Evolutionary conservation across 2,113 vertebrate genomes (phyloP), one percentile per base, ranked within the genome.

Genomic region (Rana temporaria): DNA sequence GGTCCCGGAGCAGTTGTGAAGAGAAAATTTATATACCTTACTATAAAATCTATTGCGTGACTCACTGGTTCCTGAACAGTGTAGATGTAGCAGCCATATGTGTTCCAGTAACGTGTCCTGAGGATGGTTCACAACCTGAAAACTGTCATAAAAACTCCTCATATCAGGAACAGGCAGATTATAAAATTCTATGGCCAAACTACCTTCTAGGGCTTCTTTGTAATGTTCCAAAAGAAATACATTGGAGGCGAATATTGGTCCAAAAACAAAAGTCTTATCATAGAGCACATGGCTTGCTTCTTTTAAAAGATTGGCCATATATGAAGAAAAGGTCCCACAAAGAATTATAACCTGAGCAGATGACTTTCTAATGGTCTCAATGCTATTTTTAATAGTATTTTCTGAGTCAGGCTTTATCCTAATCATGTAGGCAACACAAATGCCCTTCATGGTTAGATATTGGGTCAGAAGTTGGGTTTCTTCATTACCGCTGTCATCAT

Each of bases 351-450:
- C 62, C 26, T 19, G 17, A 24, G 75, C 60, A 12, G 62, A 65
- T 7, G 62, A 78, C 22, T 16, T 78, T 16, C 62, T 22, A 19
- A 65, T 66, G 0, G 0, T 19, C 22, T 65, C 48, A 6, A 18
- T 20, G 15, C 6, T 52, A n/a, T 16, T 2, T 19, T 32, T n/a
- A 34, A 20, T n/a, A 8, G 7, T n/a, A 19, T 7, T 1, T 22
- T 0, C 22, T 0, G 3, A 30, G 26, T 30, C 7, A 18, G 6
- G 12, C 17, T 59, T 16, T 4, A 68, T 12, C 17, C 18, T 79
- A 8, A 79, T 42, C 16, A 30, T 38, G 24, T 53, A 78, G 1
- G 42, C 76, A 26, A 78, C 62, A 34, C 76, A 78, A n/a, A 78
- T 56, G 2, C 48, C 62, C 12, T 53, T 24, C 16, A 12, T 24